Percentiles rank a stretch among this genome's conserved stretches.
These are phyloP conservation scores for Geophilus truncorum DNA, from an alignment of 2,888 invertebrate species.

Conservation along the genomic window DNA sequence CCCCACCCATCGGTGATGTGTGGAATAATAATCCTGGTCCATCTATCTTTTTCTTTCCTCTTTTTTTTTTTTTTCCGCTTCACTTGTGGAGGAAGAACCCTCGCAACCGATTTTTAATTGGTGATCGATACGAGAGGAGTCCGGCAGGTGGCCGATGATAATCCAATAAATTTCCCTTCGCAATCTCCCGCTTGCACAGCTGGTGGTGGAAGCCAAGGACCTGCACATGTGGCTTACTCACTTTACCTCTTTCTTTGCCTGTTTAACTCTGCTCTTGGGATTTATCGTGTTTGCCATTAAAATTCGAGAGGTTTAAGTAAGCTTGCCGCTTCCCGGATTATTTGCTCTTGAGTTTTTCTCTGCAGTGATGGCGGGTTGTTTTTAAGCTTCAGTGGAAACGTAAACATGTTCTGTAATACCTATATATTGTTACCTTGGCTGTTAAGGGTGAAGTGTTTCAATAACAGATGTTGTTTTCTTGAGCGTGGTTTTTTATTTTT, in stretches of 20 bases:
- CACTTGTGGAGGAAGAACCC: constrained; percentile 2
- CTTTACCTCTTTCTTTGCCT: constrained; percentile 6
- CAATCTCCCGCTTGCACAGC: constrained; percentile 23
- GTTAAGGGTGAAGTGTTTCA: too few species aligned
- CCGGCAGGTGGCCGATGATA: constrained; percentile 27
- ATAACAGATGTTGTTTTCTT: too few species aligned
- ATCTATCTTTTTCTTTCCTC: not conserved
- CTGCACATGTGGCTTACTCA: constrained; percentile 13
- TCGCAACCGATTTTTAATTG: constrained; percentile 23
- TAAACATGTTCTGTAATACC: too few species aligned
- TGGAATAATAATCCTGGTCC: constrained; percentile 3
- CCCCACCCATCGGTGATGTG: not conserved
- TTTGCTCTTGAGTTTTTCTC: too few species aligned
- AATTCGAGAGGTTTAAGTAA: not conserved
- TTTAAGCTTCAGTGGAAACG: too few species aligned
- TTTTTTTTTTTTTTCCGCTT: not conserved
- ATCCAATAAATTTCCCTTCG: constrained; percentile 27
- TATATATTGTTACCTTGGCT: too few species aligned
- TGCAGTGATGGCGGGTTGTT: too few species aligned
- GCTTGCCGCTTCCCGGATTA: too few species aligned
- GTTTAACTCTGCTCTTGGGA: not conserved
- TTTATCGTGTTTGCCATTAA: not conserved
- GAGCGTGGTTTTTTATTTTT: too few species aligned
- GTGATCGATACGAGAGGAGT: constrained; percentile 27
- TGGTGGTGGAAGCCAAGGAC: constrained; percentile 14